phyloP scores from a whole-genome alignment of 2,797 vertebrate species.

The Gymnoscopelus microlampas region DNA sequence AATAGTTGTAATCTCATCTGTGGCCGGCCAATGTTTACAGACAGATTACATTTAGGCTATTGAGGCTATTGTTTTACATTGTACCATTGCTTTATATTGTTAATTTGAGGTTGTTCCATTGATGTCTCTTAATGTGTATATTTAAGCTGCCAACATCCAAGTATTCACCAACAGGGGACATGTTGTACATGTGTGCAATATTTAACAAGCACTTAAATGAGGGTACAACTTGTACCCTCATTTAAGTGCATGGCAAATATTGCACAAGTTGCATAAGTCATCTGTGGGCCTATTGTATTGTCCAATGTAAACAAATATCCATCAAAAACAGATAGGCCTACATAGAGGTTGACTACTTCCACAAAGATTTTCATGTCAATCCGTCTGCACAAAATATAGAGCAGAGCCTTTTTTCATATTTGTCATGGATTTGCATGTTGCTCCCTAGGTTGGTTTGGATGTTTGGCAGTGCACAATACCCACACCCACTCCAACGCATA shows the following conservation, averaged over 20 bases:
- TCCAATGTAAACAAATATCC: too few species aligned
- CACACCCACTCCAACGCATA: slow-evolving; percentile 14
- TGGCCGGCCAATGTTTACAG: too few species aligned
- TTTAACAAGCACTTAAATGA: too few species aligned
- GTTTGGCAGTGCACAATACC: slow-evolving; percentile 58
- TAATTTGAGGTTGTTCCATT: too few species aligned
- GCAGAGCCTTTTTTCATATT: background rate
- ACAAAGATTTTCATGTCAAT: slow-evolving; percentile 10
- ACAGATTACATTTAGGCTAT: too few species aligned
- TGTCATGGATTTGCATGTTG: slow-evolving; percentile 59
- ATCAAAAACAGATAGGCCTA: slow-evolving; percentile 44
- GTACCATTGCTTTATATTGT: too few species aligned
- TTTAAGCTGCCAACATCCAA: slow-evolving; percentile 6
- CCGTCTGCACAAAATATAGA: background rate
- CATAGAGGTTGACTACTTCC: slow-evolving; percentile 14
- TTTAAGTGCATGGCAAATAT: slow-evolving; percentile 21
- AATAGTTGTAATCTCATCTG: too few species aligned
- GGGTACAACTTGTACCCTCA: background rate
- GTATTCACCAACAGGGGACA: slow-evolving; percentile 35
- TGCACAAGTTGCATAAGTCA: slow-evolving; percentile 40
- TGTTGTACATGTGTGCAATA: background rate
- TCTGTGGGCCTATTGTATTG: slow-evolving; percentile 11
- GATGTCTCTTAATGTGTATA: background rate
- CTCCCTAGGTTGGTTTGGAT: slow-evolving; percentile 26
- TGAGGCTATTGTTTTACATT: too few species aligned